phyloP scores from a whole-genome alignment of 2,888 invertebrate species.

The Argyresthia goedartella region DNA sequence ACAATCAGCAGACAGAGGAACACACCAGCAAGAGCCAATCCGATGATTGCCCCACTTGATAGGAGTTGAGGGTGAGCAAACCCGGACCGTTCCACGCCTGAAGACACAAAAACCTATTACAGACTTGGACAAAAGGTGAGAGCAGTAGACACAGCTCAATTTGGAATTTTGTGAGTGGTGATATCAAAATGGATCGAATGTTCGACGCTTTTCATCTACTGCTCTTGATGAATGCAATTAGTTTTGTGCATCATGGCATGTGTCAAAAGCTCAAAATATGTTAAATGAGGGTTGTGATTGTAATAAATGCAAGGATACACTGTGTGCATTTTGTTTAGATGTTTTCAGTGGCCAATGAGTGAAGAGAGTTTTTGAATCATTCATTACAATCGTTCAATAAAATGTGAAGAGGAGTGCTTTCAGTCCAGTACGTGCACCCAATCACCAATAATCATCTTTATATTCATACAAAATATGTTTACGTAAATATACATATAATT shows the following conservation, averaged over 20 bases:
- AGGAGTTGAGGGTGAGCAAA: constrained; percentile 67
- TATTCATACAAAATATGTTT: constrained; percentile 7
- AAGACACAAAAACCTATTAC: constrained; percentile 20
- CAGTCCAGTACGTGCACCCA: constrained; percentile 60
- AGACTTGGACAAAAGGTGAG: constrained; percentile 18
- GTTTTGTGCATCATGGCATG: constrained; percentile 52
- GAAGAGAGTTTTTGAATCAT: constrained; percentile 18
- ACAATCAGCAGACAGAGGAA: constrained; percentile 84
- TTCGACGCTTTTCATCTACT: constrained; percentile 22
- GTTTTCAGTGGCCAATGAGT: no score
- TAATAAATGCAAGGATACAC: constrained; percentile 36
- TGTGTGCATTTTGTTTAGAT: not conserved
- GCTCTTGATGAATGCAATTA: constrained; percentile 42
- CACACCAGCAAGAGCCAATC: constrained; percentile 86
- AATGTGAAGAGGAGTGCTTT: constrained; percentile 61
- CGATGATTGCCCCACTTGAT: constrained; percentile 84
- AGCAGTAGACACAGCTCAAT: constrained; percentile 37
- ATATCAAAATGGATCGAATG: not conserved
- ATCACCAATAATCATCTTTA: constrained; percentile 35
- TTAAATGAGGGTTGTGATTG: constrained; percentile 57
- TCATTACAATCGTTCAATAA: constrained; percentile 49
- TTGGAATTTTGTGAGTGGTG: not conserved
- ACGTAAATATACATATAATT: constrained; percentile 8
- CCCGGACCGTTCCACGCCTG: constrained; percentile 60
- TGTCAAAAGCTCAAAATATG: constrained; percentile 44